Base-by-base conservation (phyloP, 2,888 invertebrate genomes). In the Cryptus viduatorius region DNA sequence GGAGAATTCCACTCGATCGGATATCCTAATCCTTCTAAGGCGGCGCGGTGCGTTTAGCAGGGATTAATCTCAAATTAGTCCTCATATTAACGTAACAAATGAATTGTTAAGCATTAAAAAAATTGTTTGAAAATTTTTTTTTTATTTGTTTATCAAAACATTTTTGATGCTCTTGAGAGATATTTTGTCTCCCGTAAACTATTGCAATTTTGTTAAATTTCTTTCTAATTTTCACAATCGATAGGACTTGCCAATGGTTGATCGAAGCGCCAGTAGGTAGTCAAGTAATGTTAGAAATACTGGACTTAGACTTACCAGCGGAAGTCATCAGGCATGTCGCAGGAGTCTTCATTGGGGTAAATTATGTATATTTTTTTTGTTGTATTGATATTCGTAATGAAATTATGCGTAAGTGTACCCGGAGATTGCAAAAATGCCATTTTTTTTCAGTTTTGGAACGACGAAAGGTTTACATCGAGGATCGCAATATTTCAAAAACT, bases 1-100 rank as follows among this genome's bases (percentile, higher is more conserved):
- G 98, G 98, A 0, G 95, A 94, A 79, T 95, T 98, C 61, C 94
- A 95, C 65, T 96, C 97, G 12, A 96, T 96, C 0, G 96, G 96
- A 12, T 98, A 97, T 94, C 98, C 97, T 0, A 87, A 88, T 82
- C 82, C 83, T 2, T 75, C 56, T 37, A 84, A 19, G n/a, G 80
- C 67, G 16, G 16, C 80, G 1, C 78, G 79, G 82, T 87, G 53
- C 67, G 82, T 67, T 64, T 24, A 8, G 10, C 24, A 16, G 46
- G n/a, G 5, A 16, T 72, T 44, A 12, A 42, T 72, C n/a, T 5
- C 0, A 56, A 72, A 24, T 65, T 65, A 24, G 19, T 16, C 3
- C 16, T n/a, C n/a, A 24, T 24, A 3, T 24, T 24, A 24, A 24
- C 1, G 24, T 24, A 24, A 24, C 24, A 24, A 24, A 24, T 24